phyloP scores from a whole-genome alignment of 2,888 invertebrate genomes.

The Leptinotarsa haldemani region DNA sequence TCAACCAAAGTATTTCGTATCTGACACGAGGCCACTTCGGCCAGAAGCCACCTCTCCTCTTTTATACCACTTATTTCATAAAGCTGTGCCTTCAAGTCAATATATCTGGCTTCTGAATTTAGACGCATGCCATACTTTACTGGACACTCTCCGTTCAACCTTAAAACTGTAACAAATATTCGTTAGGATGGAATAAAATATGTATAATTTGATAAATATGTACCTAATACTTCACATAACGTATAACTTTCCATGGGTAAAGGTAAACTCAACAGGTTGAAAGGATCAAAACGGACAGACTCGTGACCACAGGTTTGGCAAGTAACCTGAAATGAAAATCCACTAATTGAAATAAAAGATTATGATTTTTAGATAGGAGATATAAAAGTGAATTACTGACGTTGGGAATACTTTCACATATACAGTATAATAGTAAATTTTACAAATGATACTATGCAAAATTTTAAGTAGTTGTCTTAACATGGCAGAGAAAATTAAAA shows the following conservation, averaged over 20 bases:
- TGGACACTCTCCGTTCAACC: conserved; percentile 85
- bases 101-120: conserved; percentile 84
- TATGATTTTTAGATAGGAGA: background rate
- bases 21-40: conserved; percentile 78
- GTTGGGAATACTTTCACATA: no score
- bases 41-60: conserved; percentile 75
- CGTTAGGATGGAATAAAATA: background rate
- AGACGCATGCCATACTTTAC: conserved; percentile 86
- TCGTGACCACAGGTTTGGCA: conserved; percentile 86
- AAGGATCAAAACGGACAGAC: conserved; percentile 91
- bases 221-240: conserved; percentile 78
- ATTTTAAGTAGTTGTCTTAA: no score
- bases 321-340: conserved; percentile 66
- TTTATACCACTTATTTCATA: conserved; percentile 73
- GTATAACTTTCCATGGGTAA: conserved; percentile 90
- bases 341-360: background rate
- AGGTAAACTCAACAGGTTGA: conserved; percentile 88
- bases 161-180: conserved; percentile 70
- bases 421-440: no score
- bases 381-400: background rate
- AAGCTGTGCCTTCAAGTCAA: conserved; percentile 80
- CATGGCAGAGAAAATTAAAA: no score
- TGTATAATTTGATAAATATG: conserved; percentile 24
- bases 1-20: conserved; percentile 73
- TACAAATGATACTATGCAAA: no score